These are phyloP conservation scores for Brachionus rubens DNA, from an alignment of 1,140 invertebrate species.

Conservation along the genomic window DNA sequence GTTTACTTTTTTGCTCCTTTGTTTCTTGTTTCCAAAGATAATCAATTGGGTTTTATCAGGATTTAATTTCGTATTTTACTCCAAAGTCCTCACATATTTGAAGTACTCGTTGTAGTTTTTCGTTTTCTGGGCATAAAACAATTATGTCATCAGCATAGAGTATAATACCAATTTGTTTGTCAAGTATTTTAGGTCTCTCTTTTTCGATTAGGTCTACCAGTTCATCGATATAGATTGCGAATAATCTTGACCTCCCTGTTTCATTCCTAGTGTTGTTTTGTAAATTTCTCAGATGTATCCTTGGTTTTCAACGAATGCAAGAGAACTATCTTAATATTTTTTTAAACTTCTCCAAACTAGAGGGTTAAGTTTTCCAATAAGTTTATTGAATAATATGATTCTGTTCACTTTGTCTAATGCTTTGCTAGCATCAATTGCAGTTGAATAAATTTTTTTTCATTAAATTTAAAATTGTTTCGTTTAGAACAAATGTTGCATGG, in stretches of 20 bases:
- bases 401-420: conserved; percentile 5
- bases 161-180: conserved; percentile 1
- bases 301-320: conserved; percentile 18
- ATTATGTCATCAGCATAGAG: conserved; percentile 19
- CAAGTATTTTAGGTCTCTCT: background rate
- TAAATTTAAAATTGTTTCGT: conserved; percentile 25
- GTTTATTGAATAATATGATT: background rate
- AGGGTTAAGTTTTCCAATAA: conserved; percentile 17
- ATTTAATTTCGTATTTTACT: background rate
- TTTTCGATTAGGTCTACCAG: background rate
- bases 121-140: background rate
- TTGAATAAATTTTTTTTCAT: background rate
- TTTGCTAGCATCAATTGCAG: conserved; percentile 27
- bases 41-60: background rate
- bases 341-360: background rate
- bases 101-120: background rate
- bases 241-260: background rate
- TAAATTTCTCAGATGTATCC: background rate
- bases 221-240: conserved; percentile 7
- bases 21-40: background rate
- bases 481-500: background rate
- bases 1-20: background rate
- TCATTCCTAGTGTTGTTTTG: background rate
- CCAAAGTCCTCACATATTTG: background rate
- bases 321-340: background rate